Conservation (phyloP, 2,888 invertebrate species). For the Patella depressa region DNA sequence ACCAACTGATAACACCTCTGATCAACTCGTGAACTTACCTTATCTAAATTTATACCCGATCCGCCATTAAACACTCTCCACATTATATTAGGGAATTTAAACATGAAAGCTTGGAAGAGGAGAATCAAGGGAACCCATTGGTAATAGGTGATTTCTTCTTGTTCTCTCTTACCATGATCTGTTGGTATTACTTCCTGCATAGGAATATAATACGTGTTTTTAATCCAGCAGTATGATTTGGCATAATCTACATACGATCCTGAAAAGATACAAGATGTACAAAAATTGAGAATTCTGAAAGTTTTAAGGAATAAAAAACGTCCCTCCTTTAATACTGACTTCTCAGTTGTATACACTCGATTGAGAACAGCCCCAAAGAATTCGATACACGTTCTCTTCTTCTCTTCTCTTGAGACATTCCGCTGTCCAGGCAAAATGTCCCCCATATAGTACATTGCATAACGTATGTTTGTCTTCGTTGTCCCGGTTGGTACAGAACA, state of each 20-base stretch:
- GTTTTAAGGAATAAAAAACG: background rate
- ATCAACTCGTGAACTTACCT: constrained; percentile 39
- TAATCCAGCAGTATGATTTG: constrained; percentile 64
- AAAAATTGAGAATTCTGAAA: background rate
- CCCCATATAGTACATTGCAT: too few species aligned
- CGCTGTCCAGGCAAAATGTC: too few species aligned
- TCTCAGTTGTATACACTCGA: too few species aligned
- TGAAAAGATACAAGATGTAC: constrained; percentile 25
- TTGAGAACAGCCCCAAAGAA: too few species aligned
- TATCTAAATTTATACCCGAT: constrained; percentile 59
- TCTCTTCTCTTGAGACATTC: too few species aligned
- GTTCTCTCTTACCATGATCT: constrained; percentile 52
- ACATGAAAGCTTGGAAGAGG: constrained; percentile 61
- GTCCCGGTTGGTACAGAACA: too few species aligned
- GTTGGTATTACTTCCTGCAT: constrained; percentile 61
- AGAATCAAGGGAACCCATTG: constrained; percentile 65
- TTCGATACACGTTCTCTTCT: too few species aligned
- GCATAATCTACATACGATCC: constrained; percentile 62
- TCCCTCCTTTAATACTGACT: too few species aligned
- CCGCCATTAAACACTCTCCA: constrained; percentile 61
- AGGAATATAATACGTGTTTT: constrained; percentile 65
- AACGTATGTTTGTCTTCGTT: too few species aligned
- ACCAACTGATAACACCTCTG: too few species aligned
- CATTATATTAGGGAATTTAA: constrained; percentile 61
- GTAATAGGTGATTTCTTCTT: constrained; percentile 62